phyloP scores from a whole-genome alignment of 2,797 vertebrate genomes.

The Trichosurus vulpecula region DNA sequence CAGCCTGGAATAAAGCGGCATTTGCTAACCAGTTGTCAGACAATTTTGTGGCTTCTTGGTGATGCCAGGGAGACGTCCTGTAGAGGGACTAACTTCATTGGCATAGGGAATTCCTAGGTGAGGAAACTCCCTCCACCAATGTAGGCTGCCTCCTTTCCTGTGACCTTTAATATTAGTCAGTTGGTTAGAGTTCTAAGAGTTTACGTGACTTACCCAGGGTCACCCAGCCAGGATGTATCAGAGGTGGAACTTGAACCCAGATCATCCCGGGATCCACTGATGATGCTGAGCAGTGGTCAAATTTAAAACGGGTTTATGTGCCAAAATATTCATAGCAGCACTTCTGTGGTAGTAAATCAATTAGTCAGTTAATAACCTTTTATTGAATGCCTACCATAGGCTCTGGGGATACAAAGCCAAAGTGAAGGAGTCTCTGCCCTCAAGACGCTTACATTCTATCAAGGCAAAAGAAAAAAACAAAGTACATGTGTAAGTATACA shows the following conservation, averaged over 20 bases:
- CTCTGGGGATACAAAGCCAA: neutral
- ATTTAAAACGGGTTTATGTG: neutral
- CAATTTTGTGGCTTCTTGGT: neutral
- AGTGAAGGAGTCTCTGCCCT: neutral
- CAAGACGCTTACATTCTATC: neutral
- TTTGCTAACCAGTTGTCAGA: slow-evolving; percentile 12
- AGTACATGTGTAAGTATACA: neutral
- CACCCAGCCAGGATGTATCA: neutral
- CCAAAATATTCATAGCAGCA: neutral
- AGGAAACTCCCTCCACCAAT: neutral
- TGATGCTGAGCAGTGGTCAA: neutral
- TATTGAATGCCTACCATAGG: neutral
- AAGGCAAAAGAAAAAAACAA: neutral
- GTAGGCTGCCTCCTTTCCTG: neutral
- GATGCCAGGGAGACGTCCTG: neutral
- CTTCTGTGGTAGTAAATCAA: neutral
- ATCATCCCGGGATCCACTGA: neutral
- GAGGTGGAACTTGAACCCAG: neutral
- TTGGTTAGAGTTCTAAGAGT: neutral
- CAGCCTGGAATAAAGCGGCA: neutral
- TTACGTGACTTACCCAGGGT: neutral
- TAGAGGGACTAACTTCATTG: neutral
- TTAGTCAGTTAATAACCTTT: neutral
- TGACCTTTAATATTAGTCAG: neutral
- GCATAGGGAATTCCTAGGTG: neutral